These are phyloP conservation scores for Morus bassanus DNA, from an alignment of 2,797 vertebrate species.

Conservation along the genomic window DNA sequence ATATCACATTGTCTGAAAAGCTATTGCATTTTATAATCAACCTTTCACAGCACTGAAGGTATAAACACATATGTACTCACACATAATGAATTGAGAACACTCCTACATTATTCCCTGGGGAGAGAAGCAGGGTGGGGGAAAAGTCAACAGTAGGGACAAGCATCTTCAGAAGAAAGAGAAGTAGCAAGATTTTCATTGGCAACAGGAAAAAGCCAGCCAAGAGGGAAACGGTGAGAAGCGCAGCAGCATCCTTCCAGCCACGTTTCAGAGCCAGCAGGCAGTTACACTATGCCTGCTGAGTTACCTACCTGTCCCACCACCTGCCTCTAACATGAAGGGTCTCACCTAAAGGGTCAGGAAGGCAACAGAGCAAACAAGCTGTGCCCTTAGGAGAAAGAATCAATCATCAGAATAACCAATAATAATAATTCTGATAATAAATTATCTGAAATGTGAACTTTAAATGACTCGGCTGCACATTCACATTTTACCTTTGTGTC, in stretches of 20 bases:
- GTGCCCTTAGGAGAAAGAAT: background rate
- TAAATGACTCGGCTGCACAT: background rate
- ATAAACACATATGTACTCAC: background rate
- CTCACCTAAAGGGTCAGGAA: background rate
- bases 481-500: background rate
- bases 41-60: background rate
- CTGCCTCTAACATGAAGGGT: background rate
- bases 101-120: background rate
- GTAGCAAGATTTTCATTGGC: background rate
- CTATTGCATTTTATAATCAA: background rate
- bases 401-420: background rate
- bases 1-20: background rate
- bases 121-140: background rate
- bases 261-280: accelerated
- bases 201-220: background rate
- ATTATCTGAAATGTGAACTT: background rate
- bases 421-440: background rate
- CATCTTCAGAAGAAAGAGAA: background rate
- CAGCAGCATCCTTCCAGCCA: background rate
- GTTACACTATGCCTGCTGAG: background rate
- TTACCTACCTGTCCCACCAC: background rate
- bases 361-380: background rate
- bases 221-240: accelerated
- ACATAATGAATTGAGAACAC: background rate
- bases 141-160: background rate